A percentile compares a stretch with the other conserved stretches of the same genome.
Conservation (phyloP, 2,888 invertebrate species). For the Andrena marginata region DNA sequence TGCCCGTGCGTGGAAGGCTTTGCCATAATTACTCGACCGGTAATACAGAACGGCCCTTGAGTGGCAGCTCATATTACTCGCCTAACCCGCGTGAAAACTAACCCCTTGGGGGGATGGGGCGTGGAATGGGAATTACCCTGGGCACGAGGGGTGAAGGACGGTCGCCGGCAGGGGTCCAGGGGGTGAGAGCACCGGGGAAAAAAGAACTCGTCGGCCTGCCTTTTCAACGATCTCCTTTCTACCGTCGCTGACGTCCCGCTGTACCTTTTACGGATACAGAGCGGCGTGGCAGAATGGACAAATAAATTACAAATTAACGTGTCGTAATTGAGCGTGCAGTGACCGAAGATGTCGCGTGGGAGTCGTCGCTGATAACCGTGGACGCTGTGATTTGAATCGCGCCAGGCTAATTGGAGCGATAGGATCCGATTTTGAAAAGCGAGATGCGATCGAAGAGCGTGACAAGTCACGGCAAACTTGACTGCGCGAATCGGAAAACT, state of each 20-base stretch:
- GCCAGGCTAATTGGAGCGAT: too few species aligned
- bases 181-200: slow-evolving; percentile 29
- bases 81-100: slow-evolving; percentile 82
- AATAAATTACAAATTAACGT: slow-evolving; percentile 40
- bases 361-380: not conserved
- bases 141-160: slow-evolving; percentile 46
- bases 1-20: slow-evolving; percentile 70
- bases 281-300: slow-evolving; percentile 11
- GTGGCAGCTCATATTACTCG: slow-evolving; percentile 84
- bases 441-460: too few species aligned
- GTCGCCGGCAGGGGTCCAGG: slow-evolving; percentile 13
- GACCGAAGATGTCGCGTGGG: not conserved
- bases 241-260: slow-evolving; percentile 52
- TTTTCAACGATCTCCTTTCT: slow-evolving; percentile 60
- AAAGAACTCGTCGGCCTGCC: slow-evolving; percentile 58
- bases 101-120: slow-evolving; percentile 77
- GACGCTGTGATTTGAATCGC: not conserved
- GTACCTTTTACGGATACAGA: slow-evolving; percentile 27
- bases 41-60: slow-evolving; percentile 82
- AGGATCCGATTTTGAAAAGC: too few species aligned
- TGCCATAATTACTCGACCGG: slow-evolving; percentile 82
- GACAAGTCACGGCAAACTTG: too few species aligned
- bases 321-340: not conserved
- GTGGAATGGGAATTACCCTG: slow-evolving; percentile 72
- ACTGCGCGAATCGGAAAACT: too few species aligned